Evolutionary conservation across 2,113 vertebrate species (phyloP).

Genomic region (Erpornis zantholeuca): DNA sequence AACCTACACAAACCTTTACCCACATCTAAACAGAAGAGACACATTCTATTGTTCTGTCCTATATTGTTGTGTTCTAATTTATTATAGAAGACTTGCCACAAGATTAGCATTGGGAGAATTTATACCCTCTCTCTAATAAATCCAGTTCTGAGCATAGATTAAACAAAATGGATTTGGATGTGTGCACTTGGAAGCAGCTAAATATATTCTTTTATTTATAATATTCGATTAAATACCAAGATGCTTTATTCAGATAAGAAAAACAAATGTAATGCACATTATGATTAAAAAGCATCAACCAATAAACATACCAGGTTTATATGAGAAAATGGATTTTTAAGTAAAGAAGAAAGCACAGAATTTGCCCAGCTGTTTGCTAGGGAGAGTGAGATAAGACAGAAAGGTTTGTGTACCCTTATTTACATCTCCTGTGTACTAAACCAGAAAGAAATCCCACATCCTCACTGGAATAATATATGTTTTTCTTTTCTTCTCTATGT

Average conservation of each 20-base stretch:
- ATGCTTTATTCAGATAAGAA: background rate
- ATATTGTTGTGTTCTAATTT: background rate
- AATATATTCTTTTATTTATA: background rate
- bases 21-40: background rate
- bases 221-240: background rate
- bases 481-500: background rate
- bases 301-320: background rate
- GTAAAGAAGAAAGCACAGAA: background rate
- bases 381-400: background rate
- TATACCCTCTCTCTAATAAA: background rate
- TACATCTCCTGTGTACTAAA: background rate
- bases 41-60: background rate
- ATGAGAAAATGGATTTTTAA: background rate
- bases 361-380: background rate
- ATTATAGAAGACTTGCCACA: background rate
- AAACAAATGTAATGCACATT: background rate
- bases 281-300: background rate
- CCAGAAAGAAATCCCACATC: background rate
- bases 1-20: background rate
- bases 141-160: background rate
- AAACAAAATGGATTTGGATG: background rate
- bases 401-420: background rate
- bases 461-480: background rate
- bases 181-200: background rate
- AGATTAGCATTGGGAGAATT: background rate